Conservation (phyloP, 2,797 vertebrate genomes). For the Nannoperca obscura region DNA sequence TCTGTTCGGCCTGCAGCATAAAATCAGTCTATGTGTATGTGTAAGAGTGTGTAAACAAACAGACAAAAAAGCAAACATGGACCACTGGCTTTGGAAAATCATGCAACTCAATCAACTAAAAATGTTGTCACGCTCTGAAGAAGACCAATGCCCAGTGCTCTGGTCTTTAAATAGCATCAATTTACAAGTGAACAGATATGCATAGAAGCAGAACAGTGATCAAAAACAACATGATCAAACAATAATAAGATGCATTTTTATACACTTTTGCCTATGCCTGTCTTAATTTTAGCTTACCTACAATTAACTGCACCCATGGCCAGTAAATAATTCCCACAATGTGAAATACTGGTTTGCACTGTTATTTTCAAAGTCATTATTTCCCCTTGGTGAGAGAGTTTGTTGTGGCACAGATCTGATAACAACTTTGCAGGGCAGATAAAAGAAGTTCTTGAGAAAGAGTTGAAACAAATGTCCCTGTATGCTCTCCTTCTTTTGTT, state of each 20-base stretch:
- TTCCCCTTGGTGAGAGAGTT: constrained; percentile 1
- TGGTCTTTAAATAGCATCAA: background rate
- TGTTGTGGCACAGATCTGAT: constrained; percentile 39
- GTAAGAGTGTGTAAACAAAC: background rate
- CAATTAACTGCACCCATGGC: background rate
- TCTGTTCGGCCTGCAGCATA: background rate
- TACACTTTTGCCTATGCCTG: background rate
- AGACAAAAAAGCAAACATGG: background rate
- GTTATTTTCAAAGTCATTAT: constrained; percentile 31
- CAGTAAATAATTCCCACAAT: background rate
- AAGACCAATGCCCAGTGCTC: background rate
- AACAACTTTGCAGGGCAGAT: constrained; percentile 46
- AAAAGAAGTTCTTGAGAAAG: constrained; percentile 38
- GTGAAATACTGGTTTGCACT: background rate
- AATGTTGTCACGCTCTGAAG: background rate
- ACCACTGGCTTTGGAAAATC: background rate
- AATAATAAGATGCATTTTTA: background rate
- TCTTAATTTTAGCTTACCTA: background rate
- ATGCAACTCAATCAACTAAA: background rate
- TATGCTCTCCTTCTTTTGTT: constrained; percentile 19
- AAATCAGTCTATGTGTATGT: constrained; percentile 6
- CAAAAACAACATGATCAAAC: background rate
- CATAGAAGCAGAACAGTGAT: background rate
- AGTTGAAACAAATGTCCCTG: constrained; percentile 35
- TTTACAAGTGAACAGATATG: background rate